Conservation (phyloP, 2,113 vertebrate species). For the Melanocharis versteri region DNA sequence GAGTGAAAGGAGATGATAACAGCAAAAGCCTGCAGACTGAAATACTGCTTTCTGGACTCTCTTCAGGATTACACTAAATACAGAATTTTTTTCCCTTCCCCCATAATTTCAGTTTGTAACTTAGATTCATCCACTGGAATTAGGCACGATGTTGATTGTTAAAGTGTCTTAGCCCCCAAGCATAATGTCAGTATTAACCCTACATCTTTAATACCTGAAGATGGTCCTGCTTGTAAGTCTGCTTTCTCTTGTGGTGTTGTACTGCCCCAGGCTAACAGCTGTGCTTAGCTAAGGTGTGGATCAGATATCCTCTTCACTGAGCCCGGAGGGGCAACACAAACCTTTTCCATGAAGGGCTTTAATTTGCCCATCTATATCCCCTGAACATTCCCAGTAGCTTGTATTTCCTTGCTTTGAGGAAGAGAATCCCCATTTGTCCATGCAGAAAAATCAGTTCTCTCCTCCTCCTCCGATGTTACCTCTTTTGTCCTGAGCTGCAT, state of each 20-base stretch:
- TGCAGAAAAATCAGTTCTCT: neutral
- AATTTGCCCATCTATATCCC: neutral
- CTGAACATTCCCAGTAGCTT: neutral
- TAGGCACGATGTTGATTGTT: neutral
- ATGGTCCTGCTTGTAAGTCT: neutral
- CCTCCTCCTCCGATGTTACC: neutral
- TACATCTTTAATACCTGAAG: neutral
- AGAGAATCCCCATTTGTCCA: neutral
- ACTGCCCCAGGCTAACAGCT: neutral
- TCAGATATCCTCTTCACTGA: neutral
- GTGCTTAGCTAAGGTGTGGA: neutral
- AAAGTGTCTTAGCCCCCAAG: neutral
- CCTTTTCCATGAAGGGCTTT: neutral
- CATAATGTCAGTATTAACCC: neutral
- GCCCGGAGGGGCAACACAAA: neutral
- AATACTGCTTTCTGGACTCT: neutral
- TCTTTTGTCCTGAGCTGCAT: neutral
- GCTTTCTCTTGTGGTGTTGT: neutral
- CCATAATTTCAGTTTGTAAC: neutral
- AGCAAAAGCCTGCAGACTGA: neutral
- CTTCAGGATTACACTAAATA: neutral
- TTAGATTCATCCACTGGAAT: neutral
- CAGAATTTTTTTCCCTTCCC: fast-evolving
- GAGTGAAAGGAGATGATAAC: neutral
- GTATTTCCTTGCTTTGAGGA: neutral